phyloP scores from a whole-genome alignment of 2,888 invertebrate species.

The Lampropteryx suffumata region DNA sequence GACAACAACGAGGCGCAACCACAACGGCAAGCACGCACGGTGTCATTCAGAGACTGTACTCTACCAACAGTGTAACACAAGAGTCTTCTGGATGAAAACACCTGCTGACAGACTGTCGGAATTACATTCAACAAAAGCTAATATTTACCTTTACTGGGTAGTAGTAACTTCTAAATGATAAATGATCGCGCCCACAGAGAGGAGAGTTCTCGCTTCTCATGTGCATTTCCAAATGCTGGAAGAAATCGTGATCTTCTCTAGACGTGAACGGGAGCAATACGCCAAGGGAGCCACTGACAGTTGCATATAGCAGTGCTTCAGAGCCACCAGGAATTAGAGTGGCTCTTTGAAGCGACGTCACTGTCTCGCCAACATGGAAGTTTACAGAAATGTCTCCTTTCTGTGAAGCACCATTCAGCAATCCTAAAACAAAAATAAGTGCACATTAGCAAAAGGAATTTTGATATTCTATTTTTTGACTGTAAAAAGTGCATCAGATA shows the following conservation, averaged over 20 bases:
- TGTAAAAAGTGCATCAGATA: slow-evolving; percentile 47
- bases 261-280: slow-evolving; percentile 97
- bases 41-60: slow-evolving; percentile 48
- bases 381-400: slow-evolving; percentile 96
- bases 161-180: slow-evolving; percentile 98
- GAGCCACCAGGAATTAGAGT: slow-evolving; percentile 98
- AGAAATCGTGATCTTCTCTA: slow-evolving; percentile 99
- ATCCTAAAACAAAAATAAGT: slow-evolving; percentile 82
- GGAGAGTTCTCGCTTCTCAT: slow-evolving; percentile 99
- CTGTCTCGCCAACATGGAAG: slow-evolving; percentile 98
- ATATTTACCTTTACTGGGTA: slow-evolving; percentile 94
- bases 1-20: slow-evolving; percentile 51
- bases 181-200: slow-evolving; percentile 97
- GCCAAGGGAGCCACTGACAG: slow-evolving; percentile 96
- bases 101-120: slow-evolving; percentile 76
- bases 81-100: slow-evolving; percentile 38
- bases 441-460: not conserved
- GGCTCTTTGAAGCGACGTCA: slow-evolving; percentile 97
- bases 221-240: slow-evolving; percentile 99
- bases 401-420: slow-evolving; percentile 98
- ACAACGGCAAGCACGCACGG: slow-evolving; percentile 56
- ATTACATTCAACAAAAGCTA: not conserved
- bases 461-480: too few relatives aligned
- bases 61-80: slow-evolving; percentile 79
- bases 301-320: slow-evolving; percentile 98